Evolutionary conservation across 2,888 invertebrate species (phyloP).

Genomic region (Tetropium fuscum): DNA sequence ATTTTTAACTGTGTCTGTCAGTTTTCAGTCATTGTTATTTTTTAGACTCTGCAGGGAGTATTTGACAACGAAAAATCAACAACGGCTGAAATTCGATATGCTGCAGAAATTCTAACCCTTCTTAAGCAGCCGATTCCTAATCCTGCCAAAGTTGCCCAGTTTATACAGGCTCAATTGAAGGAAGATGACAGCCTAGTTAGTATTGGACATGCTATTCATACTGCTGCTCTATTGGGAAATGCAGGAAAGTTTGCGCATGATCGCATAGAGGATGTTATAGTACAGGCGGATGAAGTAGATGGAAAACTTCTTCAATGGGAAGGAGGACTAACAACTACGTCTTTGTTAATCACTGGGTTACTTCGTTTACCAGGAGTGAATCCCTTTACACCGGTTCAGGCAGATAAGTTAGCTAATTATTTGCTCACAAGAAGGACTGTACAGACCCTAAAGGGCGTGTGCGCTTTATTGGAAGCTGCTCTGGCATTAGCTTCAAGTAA

Average conservation of each 20-base stretch:
- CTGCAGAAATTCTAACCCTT: constrained; percentile 76
- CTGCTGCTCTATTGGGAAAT: constrained; percentile 78
- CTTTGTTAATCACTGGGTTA: constrained; percentile 71
- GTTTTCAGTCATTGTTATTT: no score
- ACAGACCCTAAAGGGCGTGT: constrained; percentile 85
- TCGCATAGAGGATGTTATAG: constrained; percentile 91
- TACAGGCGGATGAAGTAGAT: constrained; percentile 95
- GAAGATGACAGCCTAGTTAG: constrained; percentile 83
- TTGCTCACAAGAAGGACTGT: constrained; percentile 91
- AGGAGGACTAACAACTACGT: constrained; percentile 86
- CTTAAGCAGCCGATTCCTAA: constrained; percentile 76
- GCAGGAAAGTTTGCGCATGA: constrained; percentile 77
- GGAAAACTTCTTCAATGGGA: constrained; percentile 91
- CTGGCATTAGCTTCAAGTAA: constrained; percentile 66
- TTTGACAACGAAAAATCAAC: constrained; percentile 77
- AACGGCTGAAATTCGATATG: constrained; percentile 80
- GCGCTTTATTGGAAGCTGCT: constrained; percentile 83
- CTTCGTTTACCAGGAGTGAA: constrained; percentile 71
- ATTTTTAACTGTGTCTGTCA: no score
- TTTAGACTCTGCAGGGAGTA: constrained; percentile 40
- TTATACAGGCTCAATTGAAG: constrained; percentile 81
- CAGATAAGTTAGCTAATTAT: constrained; percentile 85
- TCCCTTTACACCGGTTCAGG: constrained; percentile 81
- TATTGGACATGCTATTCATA: constrained; percentile 86
- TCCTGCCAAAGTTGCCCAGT: constrained; percentile 77